Base-by-base conservation (phyloP, 2,888 invertebrate species). In the Perizoma affinitatum region DNA sequence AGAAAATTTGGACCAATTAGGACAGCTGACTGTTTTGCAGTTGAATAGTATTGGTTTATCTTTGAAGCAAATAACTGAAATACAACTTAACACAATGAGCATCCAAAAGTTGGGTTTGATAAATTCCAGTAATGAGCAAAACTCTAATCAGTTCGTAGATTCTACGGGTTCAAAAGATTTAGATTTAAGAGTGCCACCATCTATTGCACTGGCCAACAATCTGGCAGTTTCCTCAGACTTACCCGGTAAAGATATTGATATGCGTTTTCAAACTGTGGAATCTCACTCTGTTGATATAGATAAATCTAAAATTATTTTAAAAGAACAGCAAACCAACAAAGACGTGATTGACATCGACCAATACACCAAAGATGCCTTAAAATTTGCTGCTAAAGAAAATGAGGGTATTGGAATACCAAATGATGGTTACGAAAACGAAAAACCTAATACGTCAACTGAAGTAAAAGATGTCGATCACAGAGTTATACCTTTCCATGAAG, bases 11-110 rank as follows among this genome's bases (percentile, higher is more conserved):
- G 94, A 94, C 71, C 94, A 94, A 72, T 83, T 95, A 67, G 89
- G 93, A 65, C 94, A 94, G 74, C 82, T 95, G 58, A 94, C 94
- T 47, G 93, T 94, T 61, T 88, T 93, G 41, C 94, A 94, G 71
- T 77, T 94, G 48, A 94, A 94, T 75, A 93, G 92, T 73, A 92
- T 94, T 70, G 95, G 95, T 9, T 84, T 94, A 54, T 93, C 94
- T 5, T 80, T 94, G 58, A 88, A 89, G 71, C 94, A 94, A 81
- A 94, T 94, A 53, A 93, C 93, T 40, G 94, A 94, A 76, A 94
- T 94, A 68, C 94, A 94, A 74, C 79, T 94, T 58, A 94, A 93
- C 79, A 94, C 94, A 6, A 90, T 93, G 84, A 93, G 90, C 70
- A 94, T 94, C 75, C 93, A 93, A 75, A 93, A 93, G 72, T 78